phyloP scores from a whole-genome alignment of 2,113 vertebrate species.

The Lota lota region DNA sequence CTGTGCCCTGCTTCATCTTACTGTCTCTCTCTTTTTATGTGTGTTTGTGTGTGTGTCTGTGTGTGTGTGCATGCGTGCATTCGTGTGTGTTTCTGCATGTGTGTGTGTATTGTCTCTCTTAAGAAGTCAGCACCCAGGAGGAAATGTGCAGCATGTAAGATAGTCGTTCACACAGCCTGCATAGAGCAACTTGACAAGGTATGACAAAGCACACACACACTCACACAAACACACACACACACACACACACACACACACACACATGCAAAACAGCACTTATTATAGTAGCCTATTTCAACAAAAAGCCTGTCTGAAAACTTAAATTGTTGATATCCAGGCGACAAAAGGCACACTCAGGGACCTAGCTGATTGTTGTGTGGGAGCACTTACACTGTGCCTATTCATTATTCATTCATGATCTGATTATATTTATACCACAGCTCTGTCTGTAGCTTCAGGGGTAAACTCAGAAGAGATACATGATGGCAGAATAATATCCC shows the following conservation, averaged over 20 bases:
- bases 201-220: conserved; percentile 5
- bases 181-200: conserved; percentile 97
- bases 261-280: not conserved
- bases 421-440: too few relatives aligned
- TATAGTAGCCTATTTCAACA: not conserved
- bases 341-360: not conserved
- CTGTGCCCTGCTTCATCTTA: too few relatives aligned
- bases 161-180: conserved; percentile 91
- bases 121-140: conserved; percentile 94
- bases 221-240: conserved; percentile 4
- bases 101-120: conserved; percentile 53
- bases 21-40: too few relatives aligned
- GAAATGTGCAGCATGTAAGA: conserved; percentile 96
- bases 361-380: not conserved
- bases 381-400: too few relatives aligned
- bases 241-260: not conserved
- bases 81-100: not conserved
- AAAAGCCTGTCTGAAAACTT: not conserved
- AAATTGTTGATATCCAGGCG: not conserved
- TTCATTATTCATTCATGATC: too few relatives aligned
- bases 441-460: too few relatives aligned
- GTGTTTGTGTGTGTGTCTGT: too few relatives aligned
- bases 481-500: too few relatives aligned
- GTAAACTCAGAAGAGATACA: too few relatives aligned
- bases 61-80: too few relatives aligned